Evolutionary conservation across 2,888 invertebrate species (phyloP).

Genomic region (Incurvaria masculella): DNA sequence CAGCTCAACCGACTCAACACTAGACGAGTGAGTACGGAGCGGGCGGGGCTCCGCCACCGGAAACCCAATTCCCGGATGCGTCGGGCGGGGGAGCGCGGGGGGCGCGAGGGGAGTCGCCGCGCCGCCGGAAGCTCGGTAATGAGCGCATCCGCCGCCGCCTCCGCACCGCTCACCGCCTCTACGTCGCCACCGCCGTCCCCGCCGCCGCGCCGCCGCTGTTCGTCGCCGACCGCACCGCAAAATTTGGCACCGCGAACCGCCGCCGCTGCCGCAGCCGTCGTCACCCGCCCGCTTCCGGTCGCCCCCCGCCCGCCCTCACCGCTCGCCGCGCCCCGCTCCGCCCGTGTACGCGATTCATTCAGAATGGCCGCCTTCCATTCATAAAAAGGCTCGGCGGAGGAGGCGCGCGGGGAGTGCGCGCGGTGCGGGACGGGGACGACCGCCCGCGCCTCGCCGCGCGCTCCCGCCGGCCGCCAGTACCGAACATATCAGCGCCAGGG

Average conservation of each 20-base stretch:
- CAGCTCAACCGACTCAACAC: no score
- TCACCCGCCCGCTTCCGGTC: conserved; percentile 49
- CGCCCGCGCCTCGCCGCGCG: conserved; percentile 22
- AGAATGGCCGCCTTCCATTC: conserved; percentile 71
- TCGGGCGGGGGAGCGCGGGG: conserved; percentile 16
- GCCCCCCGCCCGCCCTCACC: conserved; percentile 43
- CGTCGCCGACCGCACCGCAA: conserved; percentile 56
- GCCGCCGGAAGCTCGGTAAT: conserved; percentile 53
- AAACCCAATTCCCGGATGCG: conserved; percentile 57
- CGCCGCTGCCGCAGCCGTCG: neutral
- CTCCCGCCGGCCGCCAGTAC: conserved; percentile 54
- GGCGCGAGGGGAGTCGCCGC: conserved; percentile 33
- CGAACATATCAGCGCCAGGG: conserved; percentile 56
- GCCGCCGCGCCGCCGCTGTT: no score
- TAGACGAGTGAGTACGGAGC: neutral
- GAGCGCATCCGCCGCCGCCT: conserved; percentile 53
- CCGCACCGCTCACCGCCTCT: no score
- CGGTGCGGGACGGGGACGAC: conserved; percentile 27
- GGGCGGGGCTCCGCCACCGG: conserved; percentile 26
- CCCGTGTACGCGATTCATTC: conserved; percentile 65
- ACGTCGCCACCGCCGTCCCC: conserved; percentile 49
- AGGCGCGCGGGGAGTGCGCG: conserved; percentile 42
- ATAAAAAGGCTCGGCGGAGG: conserved; percentile 62
- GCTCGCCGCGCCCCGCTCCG: conserved; percentile 53
- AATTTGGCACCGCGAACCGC: conserved; percentile 55